phyloP scores from a whole-genome alignment of 2,888 invertebrate species.

The Ceraclea dissimilis region DNA sequence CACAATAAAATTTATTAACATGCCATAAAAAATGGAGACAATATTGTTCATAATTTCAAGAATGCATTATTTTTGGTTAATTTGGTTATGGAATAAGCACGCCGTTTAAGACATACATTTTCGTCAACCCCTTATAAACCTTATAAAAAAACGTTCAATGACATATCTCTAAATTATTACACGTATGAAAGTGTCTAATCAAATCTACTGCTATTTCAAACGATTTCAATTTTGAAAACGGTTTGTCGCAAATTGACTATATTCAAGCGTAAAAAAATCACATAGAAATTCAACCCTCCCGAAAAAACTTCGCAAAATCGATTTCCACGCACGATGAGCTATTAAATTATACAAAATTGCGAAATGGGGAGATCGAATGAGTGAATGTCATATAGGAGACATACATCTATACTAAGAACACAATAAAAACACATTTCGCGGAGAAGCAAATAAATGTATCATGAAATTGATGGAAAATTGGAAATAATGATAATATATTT shows the following conservation, averaged over 20 bases:
- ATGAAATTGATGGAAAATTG: not conserved
- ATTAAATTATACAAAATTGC: not conserved
- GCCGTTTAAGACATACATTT: not conserved
- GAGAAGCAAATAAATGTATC: constrained; percentile 9
- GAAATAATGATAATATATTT: not conserved
- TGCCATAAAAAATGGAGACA: no score
- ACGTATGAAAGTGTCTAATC: no score
- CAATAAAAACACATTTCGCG: constrained; percentile 9
- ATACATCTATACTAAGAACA: no score
- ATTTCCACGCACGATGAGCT: constrained; percentile 2
- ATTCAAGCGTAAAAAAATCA: not conserved
- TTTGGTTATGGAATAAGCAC: no score
- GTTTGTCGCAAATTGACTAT: no score
- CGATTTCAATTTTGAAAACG: no score
- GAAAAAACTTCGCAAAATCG: not conserved
- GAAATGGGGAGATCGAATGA: not conserved
- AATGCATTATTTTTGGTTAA: no score
- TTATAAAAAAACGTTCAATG: not conserved
- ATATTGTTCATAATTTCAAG: no score
- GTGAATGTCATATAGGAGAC: not conserved
- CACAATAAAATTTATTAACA: no score
- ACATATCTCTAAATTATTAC: not conserved
- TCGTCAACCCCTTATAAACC: not conserved
- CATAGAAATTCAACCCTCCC: not conserved
- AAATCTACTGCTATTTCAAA: no score